phyloP scores from a whole-genome alignment of 2,888 invertebrate genomes.

The Scelioninae gen. 2 region DNA sequence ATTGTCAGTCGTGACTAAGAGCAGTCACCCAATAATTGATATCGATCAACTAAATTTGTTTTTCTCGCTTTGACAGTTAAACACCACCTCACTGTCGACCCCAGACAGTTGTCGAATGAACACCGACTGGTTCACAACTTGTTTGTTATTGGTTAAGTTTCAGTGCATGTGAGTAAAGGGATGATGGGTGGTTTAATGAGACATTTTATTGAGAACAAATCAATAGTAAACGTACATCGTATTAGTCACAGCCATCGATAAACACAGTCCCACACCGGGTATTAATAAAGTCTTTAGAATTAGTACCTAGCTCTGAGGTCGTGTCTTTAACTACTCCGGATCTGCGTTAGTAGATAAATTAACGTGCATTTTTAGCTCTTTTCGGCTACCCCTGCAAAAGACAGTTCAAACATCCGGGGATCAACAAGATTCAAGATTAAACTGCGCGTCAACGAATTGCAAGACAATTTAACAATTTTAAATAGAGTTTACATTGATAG shows the following conservation, averaged over 20 bases:
- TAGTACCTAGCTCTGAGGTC: conserved; percentile 66
- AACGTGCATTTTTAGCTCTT: conserved; percentile 66
- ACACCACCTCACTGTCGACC: no score
- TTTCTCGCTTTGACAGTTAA: not conserved
- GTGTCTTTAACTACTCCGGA: conserved; percentile 66
- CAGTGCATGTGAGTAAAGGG: no score
- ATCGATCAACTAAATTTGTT: not conserved
- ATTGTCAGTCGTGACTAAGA: no score
- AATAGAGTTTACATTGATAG: no score
- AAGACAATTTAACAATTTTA: no score
- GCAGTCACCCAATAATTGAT: no score
- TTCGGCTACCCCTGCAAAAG: conserved; percentile 69
- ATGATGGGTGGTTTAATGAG: no score
- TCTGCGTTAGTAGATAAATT: conserved; percentile 69
- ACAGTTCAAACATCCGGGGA: conserved; percentile 41
- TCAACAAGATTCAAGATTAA: conserved; percentile 15
- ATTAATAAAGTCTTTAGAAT: conserved; percentile 54
- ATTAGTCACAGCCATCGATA: conserved; percentile 29
- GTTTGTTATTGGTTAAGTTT: no score
- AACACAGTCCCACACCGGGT: conserved; percentile 39
- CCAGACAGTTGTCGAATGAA: no score
- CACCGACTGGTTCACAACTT: no score
- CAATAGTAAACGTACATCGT: conserved; percentile 15
- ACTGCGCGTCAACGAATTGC: no score
- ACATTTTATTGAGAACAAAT: no score